Conservation (phyloP, 1,140 invertebrate genomes). For the Euwallacea fornicatus region DNA sequence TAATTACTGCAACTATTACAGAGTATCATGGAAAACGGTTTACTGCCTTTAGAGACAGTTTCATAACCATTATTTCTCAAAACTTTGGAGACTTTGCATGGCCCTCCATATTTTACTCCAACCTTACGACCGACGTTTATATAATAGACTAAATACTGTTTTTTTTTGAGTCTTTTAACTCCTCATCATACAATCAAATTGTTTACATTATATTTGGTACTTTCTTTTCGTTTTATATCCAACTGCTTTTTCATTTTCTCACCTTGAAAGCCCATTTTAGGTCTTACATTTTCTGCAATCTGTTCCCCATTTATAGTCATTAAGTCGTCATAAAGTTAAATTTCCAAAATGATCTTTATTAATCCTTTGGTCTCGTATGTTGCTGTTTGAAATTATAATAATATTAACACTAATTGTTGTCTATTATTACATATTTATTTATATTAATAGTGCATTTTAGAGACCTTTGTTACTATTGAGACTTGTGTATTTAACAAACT, state of each 20-base stretch:
- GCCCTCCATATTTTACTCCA: constrained; percentile 28
- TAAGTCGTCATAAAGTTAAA: constrained; percentile 7
- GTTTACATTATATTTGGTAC: constrained; percentile 20
- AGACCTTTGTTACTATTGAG: too few species aligned
- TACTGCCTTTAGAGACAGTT: constrained; percentile 22
- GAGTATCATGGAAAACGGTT: constrained; percentile 24
- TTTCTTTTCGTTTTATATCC: constrained; percentile 26
- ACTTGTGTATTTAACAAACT: too few species aligned
- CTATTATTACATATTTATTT: too few species aligned
- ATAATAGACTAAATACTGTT: too few species aligned
- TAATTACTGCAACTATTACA: constrained; percentile 18
- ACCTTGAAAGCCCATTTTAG: constrained; percentile 22
- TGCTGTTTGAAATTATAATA: too few species aligned
- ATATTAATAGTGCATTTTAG: too few species aligned
- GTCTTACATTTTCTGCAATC: constrained; percentile 13
- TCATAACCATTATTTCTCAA: constrained; percentile 30
- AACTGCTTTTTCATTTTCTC: constrained; percentile 28
- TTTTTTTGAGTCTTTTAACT: constrained; percentile 5
- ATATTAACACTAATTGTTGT: too few species aligned
- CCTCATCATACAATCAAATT: constrained; percentile 21
- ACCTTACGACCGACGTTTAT: constrained; percentile 26
- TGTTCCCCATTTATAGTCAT: constrained; percentile 6
- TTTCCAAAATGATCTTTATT: constrained; percentile 21
- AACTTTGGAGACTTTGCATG: constrained; percentile 28
- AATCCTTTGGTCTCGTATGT: too few species aligned